A percentile compares a stretch with the other conserved stretches of the same genome.
These are phyloP conservation scores for Gymnocheta viridis DNA, from an alignment of 2,888 invertebrate species.

Conservation along the genomic window DNA sequence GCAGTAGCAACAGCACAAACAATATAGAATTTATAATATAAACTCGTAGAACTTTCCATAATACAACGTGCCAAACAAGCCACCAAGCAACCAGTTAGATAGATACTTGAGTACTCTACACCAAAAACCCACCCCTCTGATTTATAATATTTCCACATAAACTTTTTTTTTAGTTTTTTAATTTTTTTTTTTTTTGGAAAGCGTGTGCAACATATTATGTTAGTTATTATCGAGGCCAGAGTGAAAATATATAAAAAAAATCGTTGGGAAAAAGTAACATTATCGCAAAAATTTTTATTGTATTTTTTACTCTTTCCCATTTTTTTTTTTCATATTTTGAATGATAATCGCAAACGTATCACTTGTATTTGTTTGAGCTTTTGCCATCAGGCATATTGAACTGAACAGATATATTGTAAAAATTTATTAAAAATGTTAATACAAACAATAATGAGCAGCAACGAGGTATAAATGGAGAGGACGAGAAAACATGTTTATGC, in stretches of 20 bases:
- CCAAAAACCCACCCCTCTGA: conserved; percentile 57
- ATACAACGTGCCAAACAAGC: conserved; percentile 38
- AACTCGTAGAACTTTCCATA: conserved; percentile 30
- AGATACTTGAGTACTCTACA: conserved; percentile 1
- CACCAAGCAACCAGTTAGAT: conserved; percentile 59
- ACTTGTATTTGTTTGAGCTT: conserved; percentile 40
- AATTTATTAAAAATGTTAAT: conserved; percentile 46
- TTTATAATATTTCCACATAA: conserved; percentile 39
- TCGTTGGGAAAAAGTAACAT: conserved; percentile 48
- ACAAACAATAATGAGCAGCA: conserved; percentile 38
- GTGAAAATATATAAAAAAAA: conserved; percentile 36
- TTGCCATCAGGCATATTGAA: conserved; percentile 48
- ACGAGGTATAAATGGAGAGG: neutral
- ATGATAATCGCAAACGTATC: conserved; percentile 57
- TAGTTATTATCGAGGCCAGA: conserved; percentile 67
- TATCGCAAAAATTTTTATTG: conserved; percentile 63
- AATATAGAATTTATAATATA: conserved; percentile 48
- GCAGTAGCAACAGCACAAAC: conserved; percentile 42
- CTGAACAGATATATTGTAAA: conserved; percentile 39
- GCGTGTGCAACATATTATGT: conserved; percentile 68
- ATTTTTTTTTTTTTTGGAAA: conserved; percentile 33
- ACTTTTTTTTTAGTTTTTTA: conserved; percentile 39
- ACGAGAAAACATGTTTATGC: neutral
- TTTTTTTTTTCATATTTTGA: conserved; percentile 1
- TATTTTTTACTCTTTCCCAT: conserved; percentile 19